These are phyloP conservation scores for Rhinogobius similis DNA, from an alignment of 2,113 vertebrate species.

Conservation along the genomic window DNA sequence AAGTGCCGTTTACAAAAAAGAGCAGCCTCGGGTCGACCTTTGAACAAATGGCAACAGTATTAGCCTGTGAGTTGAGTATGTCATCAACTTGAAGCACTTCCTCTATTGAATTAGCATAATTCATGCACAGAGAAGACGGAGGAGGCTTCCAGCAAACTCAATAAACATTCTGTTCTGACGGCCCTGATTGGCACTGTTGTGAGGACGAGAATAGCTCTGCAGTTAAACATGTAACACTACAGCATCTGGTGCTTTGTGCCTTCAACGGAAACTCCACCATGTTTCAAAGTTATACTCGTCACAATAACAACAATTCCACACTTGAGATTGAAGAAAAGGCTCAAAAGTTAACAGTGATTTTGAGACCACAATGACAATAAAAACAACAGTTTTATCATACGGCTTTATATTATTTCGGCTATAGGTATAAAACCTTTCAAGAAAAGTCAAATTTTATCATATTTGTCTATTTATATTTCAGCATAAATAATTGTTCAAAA, in stretches of 20 bases:
- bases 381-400: too few relatives aligned
- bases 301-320: not conserved
- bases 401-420: too few relatives aligned
- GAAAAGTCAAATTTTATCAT: too few relatives aligned
- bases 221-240: not conserved
- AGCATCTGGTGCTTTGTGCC: not conserved
- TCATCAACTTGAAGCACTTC: conserved; percentile 4
- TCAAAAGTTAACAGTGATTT: not conserved
- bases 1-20: not conserved
- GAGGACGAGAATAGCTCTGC: not conserved
- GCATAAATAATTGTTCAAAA: too few relatives aligned
- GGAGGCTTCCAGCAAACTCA: conserved; percentile 6
- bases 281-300: not conserved
- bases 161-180: conserved; percentile 5
- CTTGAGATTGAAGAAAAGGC: not conserved
- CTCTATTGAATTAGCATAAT: conserved; percentile 11
- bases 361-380: too few relatives aligned
- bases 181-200: conserved; percentile 8
- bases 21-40: conserved; percentile 1
- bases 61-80: conserved; percentile 4
- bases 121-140: conserved; percentile 6
- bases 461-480: too few relatives aligned
- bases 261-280: not conserved
- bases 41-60: conserved; percentile 8
- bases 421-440: too few relatives aligned